These are phyloP conservation scores for Oscheius myriophilus DNA, from an alignment of 2,888 invertebrate species.

Conservation along the genomic window DNA sequence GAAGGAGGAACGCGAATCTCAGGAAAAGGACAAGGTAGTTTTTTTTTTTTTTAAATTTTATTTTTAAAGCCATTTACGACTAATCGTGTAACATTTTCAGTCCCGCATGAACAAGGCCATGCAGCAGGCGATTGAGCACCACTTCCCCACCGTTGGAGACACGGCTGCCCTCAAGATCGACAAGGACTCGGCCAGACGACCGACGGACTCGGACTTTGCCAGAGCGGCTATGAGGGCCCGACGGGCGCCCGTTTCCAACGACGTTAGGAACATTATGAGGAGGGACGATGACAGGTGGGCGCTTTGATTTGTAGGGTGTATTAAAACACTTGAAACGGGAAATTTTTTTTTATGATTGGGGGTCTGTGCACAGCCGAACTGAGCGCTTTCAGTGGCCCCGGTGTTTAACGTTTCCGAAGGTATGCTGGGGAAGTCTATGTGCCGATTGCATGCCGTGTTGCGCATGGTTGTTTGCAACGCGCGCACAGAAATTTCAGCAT, in stretches of 20 bases:
- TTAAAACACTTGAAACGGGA: too few species aligned
- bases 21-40: slow-evolving; percentile 53
- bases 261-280: slow-evolving; percentile 39
- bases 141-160: slow-evolving; percentile 54
- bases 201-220: slow-evolving; percentile 49
- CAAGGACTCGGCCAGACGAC: slow-evolving; percentile 50
- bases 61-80: too few species aligned
- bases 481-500: too few species aligned
- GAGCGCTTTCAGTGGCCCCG: too few species aligned
- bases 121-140: slow-evolving; percentile 53
- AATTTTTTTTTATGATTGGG: too few species aligned
- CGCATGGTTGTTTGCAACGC: too few species aligned
- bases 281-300: slow-evolving; percentile 21
- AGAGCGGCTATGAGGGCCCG: slow-evolving; percentile 50
- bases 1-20: slow-evolving; percentile 59
- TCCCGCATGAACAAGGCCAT: slow-evolving; percentile 28
- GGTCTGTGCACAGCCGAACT: too few species aligned
- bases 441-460: too few species aligned
- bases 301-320: too few species aligned
- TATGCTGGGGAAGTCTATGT: too few species aligned
- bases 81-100: neutral
- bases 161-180: slow-evolving; percentile 47
- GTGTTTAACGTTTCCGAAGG: too few species aligned
- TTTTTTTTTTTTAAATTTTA: neutral
- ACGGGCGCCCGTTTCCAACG: slow-evolving; percentile 46